Evolutionary conservation across 2,797 vertebrate species (phyloP), one percentile per base, ranked within the genome.

Genomic region (Thalassophryne amazonica): DNA sequence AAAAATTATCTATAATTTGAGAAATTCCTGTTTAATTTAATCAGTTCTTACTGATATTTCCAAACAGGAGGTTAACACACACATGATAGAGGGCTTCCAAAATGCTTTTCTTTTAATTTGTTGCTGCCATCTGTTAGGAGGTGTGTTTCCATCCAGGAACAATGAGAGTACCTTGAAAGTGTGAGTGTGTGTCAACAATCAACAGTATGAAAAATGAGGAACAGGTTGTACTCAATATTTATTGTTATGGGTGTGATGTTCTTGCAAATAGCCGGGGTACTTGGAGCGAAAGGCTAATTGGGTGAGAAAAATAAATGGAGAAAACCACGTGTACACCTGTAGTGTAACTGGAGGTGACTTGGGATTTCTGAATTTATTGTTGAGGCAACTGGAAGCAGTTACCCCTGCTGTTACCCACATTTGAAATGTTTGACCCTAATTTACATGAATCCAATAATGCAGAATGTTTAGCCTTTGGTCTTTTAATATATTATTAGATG

Each of bases 21-120:
- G 43, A 65, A 78, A 79, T 52, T 20, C 53, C 59, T 58, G 59
- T 76, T 69, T 69, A 72, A 72, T 81, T 75, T 46, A 24, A 75
- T 77, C 75, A 69, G 43, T 70, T 72, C 13, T 3, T 15, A 20
- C 9, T 35, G 47, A 53, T 62, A 42, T 56, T 65, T 59, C 46
- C 49, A 60, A 60, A 43, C 25, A 46, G 17, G 27, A 48, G 23
- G 30, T 60, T 57, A 50, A 54, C 15, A 62, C 68, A 64, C 7
- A 50, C 19, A 19, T 31, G 15, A 52, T 58, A 27, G 62, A 48
- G 47, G 14, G 1, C 22, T 14, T n/a, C n/a, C n/a, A n/a, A n/a
- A n/a, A 4, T 41, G 12, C 31, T 19, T 31, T 33, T 41, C 56
- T 61, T 51, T n/a, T 40, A n/a, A 60, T 69, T 60, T 39, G 12